A percentile compares a stretch with the other conserved stretches of the same genome.
phyloP scores from a whole-genome alignment of 1,140 invertebrate species.

The Tigriopus japonicus region DNA sequence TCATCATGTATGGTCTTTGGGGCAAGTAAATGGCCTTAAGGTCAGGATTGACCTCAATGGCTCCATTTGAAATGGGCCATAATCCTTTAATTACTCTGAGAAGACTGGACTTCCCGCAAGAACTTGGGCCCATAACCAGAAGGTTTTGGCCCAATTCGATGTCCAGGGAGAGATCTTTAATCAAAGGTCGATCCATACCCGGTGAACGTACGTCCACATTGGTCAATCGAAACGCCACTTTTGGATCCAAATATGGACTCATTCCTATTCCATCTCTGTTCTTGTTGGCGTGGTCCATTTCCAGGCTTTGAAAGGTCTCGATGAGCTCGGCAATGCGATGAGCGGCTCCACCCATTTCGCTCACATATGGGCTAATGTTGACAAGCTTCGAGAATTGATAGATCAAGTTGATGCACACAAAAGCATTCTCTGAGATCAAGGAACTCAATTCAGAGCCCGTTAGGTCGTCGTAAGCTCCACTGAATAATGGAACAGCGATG shows the following conservation, averaged over 20 bases:
- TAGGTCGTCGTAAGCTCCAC: slow-evolving; percentile 30
- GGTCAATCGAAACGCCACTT: too few species aligned
- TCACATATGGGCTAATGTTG: slow-evolving; percentile 30
- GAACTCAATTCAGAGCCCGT: background rate
- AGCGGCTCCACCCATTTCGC: slow-evolving; percentile 34
- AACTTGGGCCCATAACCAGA: slow-evolving; percentile 37
- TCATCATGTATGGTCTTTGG: too few species aligned
- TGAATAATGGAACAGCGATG: slow-evolving; percentile 38
- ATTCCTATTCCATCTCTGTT: too few species aligned
- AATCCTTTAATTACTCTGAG: slow-evolving; percentile 35
- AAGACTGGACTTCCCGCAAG: slow-evolving; percentile 39
- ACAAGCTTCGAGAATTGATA: slow-evolving; percentile 37
- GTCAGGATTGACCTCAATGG: too few species aligned
- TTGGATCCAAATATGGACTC: too few species aligned
- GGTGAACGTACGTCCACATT: too few species aligned
- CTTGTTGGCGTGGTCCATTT: background rate
- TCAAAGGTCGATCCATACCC: too few species aligned
- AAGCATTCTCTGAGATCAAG: slow-evolving; percentile 32
- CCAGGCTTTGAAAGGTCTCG: slow-evolving; percentile 15
- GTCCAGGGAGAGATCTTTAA: slow-evolving; percentile 22
- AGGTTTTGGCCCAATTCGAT: slow-evolving; percentile 29
- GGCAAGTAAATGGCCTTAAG: too few species aligned
- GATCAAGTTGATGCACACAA: slow-evolving; percentile 41
- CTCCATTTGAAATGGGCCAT: slow-evolving; percentile 24
- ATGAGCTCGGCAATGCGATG: slow-evolving; percentile 28